Percentiles rank a stretch among this genome's conserved stretches.
These are phyloP conservation scores for Microtus obscurus DNA, from an alignment of 2,797 vertebrate genomes.

Conservation along the genomic window DNA sequence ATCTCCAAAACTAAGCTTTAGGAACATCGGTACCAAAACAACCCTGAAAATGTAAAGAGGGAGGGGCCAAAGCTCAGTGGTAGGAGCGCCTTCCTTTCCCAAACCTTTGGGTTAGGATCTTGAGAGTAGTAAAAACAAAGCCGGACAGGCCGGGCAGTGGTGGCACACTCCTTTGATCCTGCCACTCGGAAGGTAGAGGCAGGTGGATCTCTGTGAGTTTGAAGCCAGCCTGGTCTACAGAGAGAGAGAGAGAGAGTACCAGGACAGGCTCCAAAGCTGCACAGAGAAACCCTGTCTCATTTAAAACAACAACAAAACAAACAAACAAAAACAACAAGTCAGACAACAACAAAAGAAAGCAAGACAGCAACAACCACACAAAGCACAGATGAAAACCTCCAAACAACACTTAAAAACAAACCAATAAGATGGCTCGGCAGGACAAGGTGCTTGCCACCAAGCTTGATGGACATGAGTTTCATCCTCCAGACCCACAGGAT, in stretches of 20 bases:
- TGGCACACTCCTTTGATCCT: too few relatives aligned
- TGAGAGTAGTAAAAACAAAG: neutral
- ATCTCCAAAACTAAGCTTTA: conserved; percentile 22
- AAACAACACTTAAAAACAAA: neutral
- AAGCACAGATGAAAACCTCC: neutral
- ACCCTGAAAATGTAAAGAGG: neutral
- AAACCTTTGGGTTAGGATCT: neutral
- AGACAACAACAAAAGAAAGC: neutral
- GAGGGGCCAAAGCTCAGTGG: neutral
- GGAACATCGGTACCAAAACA: neutral
- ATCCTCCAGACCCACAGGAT: neutral
- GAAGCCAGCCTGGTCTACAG: too few relatives aligned
- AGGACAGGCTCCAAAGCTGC: too few relatives aligned
- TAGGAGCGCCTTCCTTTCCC: neutral
- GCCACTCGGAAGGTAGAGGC: too few relatives aligned
- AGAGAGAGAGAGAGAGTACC: too few relatives aligned
- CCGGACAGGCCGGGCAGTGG: neutral
- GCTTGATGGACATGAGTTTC: neutral
- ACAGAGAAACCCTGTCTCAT: too few relatives aligned
- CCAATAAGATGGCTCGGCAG: neutral
- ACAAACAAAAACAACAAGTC: too few relatives aligned
- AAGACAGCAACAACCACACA: neutral
- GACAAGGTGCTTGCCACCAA: too few relatives aligned
- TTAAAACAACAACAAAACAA: too few relatives aligned
- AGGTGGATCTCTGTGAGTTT: too few relatives aligned